These are phyloP conservation scores for Dryocosmus kuriphilus DNA, from an alignment of 2,888 invertebrate species.

Conservation along the genomic window DNA sequence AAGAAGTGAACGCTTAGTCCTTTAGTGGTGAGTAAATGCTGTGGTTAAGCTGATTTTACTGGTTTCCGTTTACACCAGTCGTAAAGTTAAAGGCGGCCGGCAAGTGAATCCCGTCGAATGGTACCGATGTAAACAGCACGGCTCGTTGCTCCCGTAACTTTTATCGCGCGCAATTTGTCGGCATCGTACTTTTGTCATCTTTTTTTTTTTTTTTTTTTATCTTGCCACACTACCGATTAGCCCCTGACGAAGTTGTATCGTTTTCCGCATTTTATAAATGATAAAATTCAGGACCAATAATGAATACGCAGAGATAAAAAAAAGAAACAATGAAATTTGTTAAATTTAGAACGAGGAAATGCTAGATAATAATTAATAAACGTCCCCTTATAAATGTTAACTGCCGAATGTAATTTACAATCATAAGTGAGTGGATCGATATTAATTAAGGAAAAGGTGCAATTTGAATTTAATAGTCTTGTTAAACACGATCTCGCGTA, in stretches of 20 bases:
- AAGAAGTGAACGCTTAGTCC: slow-evolving; percentile 39
- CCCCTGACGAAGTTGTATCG: not conserved
- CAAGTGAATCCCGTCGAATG: slow-evolving; percentile 35
- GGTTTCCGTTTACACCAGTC: slow-evolving; percentile 40
- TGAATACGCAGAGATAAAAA: not conserved
- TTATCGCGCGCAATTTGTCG: slow-evolving; percentile 28
- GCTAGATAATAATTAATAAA: no score
- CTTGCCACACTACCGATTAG: not conserved
- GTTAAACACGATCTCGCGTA: slow-evolving; percentile 20
- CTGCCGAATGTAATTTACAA: not conserved
- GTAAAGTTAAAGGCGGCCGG: slow-evolving; percentile 28
- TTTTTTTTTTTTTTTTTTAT: not conserved
- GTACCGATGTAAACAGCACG: slow-evolving; percentile 23
- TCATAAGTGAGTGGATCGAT: not conserved
- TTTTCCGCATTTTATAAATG: slow-evolving; percentile 17
- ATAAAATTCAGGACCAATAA: not conserved
- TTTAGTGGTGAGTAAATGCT: slow-evolving; percentile 38
- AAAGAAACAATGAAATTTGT: no score
- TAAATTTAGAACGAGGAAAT: no score
- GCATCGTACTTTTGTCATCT: no score
- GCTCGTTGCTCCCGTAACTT: slow-evolving; percentile 37
- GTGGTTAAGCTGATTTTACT: slow-evolving; percentile 38
- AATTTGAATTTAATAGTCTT: slow-evolving; percentile 29
- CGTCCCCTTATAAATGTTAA: no score
- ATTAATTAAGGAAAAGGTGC: not conserved